These are phyloP conservation scores for Formica exsecta DNA, from an alignment of 1,140 invertebrate species.

Conservation along the genomic window DNA sequence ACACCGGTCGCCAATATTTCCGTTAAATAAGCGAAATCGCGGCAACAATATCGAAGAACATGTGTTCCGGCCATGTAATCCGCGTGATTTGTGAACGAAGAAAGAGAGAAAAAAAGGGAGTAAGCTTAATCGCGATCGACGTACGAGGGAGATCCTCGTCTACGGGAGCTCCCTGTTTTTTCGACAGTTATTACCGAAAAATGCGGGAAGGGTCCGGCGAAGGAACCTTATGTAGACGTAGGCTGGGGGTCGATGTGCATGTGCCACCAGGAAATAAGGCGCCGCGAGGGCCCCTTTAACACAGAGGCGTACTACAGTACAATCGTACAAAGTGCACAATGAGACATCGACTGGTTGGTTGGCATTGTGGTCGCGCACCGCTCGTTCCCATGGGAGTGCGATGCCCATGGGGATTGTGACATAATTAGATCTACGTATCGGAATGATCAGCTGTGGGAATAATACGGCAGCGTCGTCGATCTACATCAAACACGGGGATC, in stretches of 20 bases:
- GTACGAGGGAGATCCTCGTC: conserved; percentile 47
- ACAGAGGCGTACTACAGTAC: conserved; percentile 64
- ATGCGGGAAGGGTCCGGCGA: conserved; percentile 54
- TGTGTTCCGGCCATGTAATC: conserved; percentile 67
- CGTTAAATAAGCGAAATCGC: conserved; percentile 50
- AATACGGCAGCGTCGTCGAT: conserved; percentile 57
- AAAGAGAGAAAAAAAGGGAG: conserved; percentile 20
- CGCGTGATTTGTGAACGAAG: conserved; percentile 45
- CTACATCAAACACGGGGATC: conserved; percentile 59
- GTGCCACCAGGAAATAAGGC: conserved; percentile 67
- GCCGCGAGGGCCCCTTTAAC: conserved; percentile 66
- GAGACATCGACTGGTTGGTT: conserved; percentile 73
- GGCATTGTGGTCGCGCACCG: conserved; percentile 72
- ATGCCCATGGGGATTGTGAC: conserved; percentile 73
- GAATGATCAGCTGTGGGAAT: conserved; percentile 78
- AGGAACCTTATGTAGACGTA: conserved; percentile 20
- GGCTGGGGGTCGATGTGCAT: conserved; percentile 53
- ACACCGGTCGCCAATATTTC: conserved; percentile 48
- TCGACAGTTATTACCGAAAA: conserved; percentile 72
- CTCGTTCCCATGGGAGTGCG: conserved; percentile 75
- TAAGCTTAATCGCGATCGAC: conserved; percentile 68
- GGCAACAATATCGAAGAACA: conserved; percentile 64
- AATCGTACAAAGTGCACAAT: conserved; percentile 78
- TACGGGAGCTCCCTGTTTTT: conserved; percentile 43
- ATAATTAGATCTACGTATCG: conserved; percentile 77